Percentiles rank a stretch among this genome's conserved stretches.
Conservation (phyloP, 2,888 invertebrate genomes). For the Patella depressa region DNA sequence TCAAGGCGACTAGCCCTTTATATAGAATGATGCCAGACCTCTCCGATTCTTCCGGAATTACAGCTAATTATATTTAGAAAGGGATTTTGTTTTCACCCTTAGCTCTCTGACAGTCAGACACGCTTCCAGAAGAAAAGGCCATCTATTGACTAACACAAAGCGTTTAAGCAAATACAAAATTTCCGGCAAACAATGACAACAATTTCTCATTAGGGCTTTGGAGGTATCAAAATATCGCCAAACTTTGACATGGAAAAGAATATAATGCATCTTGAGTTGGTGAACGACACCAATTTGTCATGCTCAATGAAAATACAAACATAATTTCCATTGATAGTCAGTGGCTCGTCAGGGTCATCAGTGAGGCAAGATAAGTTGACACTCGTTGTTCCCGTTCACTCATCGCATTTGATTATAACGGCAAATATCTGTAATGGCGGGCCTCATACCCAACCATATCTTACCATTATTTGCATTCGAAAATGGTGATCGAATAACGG, state of each 20-base stretch:
- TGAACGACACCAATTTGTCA: not conserved
- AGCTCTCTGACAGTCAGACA: not conserved
- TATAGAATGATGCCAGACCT: not conserved
- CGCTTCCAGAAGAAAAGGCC: not conserved
- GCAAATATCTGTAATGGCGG: no score
- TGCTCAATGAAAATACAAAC: conserved; percentile 1
- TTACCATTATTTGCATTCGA: no score
- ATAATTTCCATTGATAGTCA: not conserved
- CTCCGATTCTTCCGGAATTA: not conserved
- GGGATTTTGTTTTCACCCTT: not conserved
- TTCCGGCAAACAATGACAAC: not conserved
- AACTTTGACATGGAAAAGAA: not conserved
- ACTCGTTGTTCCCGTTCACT: not conserved
- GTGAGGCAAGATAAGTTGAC: not conserved
- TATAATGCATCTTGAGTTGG: not conserved
- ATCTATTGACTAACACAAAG: not conserved
- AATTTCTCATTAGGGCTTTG: not conserved
- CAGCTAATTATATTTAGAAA: not conserved
- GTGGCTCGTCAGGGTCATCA: not conserved
- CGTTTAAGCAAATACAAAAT: not conserved
- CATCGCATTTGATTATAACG: no score
- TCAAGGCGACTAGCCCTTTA: not conserved
- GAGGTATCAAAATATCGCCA: conserved; percentile 4
- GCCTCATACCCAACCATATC: no score
- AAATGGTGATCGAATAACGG: no score